These are phyloP conservation scores for Mactromeris polynyma DNA, from an alignment of 2,888 invertebrate genomes.

Conservation along the genomic window DNA sequence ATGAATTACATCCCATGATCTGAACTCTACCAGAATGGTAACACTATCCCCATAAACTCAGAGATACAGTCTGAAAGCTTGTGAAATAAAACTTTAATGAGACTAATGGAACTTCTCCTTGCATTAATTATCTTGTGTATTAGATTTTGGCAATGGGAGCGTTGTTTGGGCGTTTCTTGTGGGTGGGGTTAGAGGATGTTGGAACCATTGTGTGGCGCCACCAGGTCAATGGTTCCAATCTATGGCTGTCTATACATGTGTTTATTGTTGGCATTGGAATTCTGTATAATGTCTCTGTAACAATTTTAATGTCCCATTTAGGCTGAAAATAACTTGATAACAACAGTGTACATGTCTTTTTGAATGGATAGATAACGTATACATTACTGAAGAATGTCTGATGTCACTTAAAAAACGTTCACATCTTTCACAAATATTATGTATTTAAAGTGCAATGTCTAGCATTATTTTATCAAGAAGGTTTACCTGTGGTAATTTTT, in stretches of 20 bases:
- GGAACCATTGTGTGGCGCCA: slow-evolving; percentile 18
- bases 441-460: not conserved
- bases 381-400: no score
- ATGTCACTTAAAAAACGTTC: no score
- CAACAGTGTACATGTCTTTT: not conserved
- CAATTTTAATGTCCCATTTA: not conserved
- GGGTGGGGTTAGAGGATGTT: not conserved
- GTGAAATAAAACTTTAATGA: slow-evolving; percentile 37
- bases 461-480: not conserved
- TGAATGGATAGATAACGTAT: not conserved
- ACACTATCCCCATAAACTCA: slow-evolving; percentile 26
- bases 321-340: not conserved
- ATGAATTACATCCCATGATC: slow-evolving; percentile 51
- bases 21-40: not conserved
- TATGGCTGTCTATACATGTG: not conserved
- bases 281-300: not conserved
- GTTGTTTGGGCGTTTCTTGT: not conserved
- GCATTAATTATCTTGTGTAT: not conserved
- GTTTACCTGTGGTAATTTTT: not conserved
- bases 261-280: not conserved
- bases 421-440: not conserved
- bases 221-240: not conserved
- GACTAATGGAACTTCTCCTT: slow-evolving; percentile 26
- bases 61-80: slow-evolving; percentile 20
- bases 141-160: not conserved